Evolutionary conservation across 2,888 invertebrate species (phyloP), one percentile per base, ranked within the genome.

Genomic region (Endotricha flammealis): DNA sequence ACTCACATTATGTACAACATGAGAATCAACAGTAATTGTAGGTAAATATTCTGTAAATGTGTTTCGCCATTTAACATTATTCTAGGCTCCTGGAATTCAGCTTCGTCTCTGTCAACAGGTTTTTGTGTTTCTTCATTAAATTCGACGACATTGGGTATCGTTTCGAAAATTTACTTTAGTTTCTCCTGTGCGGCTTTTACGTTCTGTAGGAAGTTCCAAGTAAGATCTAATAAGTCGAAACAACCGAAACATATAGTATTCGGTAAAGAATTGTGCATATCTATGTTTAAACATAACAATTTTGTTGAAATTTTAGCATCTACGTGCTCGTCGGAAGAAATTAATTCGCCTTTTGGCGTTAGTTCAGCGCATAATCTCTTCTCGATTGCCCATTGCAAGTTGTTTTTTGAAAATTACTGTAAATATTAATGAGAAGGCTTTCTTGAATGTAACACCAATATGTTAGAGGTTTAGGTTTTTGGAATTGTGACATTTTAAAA

Each of bases 281-380:
- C 75, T 24, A 86, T 63, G 48, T 85, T 86, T 48, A 86, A 81
- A 82, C 82, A 85, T 2, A 58, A 56, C 68, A 85, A 68, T 64
- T 86, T 86, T 1, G 61, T 64, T 1, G 62, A 48, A 10, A 85
- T 64, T 50, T 80, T 81, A 0, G 78, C 39, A 1, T 75, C 79
- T 3, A 73, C 80, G 31, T 79, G 79, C 46, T 78, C 79, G 11
- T 76, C 71, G 0, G 73, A 58, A 0, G 70, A 57, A 56, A 86
- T 76, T 14, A 86, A 56, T 40, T 72, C 72, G 6, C 50, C 46
- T 52, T 50, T 57, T 1, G 72, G 66, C 6, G 83, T 85, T 28
- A 65, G 69, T 50, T 86, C 86, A 1, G 86, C 86, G 33, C 86
- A 86, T 2, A 86, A 64, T 12, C 86, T n/a, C n/a, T n/a, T n/a